Percentiles rank a stretch among this genome's conserved stretches.
Evolutionary conservation across 2,888 invertebrate species (phyloP).

Genomic region (Nymphalis urticae): DNA sequence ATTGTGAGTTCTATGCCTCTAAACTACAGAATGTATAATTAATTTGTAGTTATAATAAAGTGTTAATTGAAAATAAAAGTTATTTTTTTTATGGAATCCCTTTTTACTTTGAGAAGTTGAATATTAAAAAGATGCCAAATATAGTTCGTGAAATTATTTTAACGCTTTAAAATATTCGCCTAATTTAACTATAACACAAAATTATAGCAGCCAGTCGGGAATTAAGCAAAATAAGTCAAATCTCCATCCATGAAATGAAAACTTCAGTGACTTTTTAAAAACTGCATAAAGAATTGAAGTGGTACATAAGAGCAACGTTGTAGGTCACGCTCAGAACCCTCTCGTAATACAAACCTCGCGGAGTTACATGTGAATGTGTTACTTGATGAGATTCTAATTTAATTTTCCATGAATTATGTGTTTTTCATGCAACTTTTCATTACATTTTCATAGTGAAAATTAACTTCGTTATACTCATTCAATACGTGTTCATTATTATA

Average conservation of each 20-base stretch:
- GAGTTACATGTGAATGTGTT: constrained; percentile 24
- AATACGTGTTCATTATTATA: too few species aligned
- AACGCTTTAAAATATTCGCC: too few species aligned
- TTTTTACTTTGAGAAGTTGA: neutral
- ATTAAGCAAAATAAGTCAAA: neutral
- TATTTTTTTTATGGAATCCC: constrained; percentile 16
- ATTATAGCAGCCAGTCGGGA: neutral
- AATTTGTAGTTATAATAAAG: constrained; percentile 68
- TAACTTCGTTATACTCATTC: too few species aligned
- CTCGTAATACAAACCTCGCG: constrained; percentile 17
- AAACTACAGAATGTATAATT: constrained; percentile 48
- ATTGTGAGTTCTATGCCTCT: constrained; percentile 47
- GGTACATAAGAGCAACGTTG: constrained; percentile 30
- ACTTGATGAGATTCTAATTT: constrained; percentile 30
- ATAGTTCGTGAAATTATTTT: too few species aligned
- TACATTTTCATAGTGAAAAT: neutral
- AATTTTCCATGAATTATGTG: constrained; percentile 8
- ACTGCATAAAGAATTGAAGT: constrained; percentile 19
- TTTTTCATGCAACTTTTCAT: constrained; percentile 3
- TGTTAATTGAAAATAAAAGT: constrained; percentile 56
- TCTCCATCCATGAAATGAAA: constrained; percentile 1
- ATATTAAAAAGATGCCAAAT: too few species aligned
- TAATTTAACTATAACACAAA: neutral
- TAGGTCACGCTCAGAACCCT: constrained; percentile 35
- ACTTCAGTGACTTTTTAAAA: constrained; percentile 18